These are phyloP conservation scores for Pangasius macronema DNA, from an alignment of 2,797 vertebrate genomes.

Conservation along the genomic window DNA sequence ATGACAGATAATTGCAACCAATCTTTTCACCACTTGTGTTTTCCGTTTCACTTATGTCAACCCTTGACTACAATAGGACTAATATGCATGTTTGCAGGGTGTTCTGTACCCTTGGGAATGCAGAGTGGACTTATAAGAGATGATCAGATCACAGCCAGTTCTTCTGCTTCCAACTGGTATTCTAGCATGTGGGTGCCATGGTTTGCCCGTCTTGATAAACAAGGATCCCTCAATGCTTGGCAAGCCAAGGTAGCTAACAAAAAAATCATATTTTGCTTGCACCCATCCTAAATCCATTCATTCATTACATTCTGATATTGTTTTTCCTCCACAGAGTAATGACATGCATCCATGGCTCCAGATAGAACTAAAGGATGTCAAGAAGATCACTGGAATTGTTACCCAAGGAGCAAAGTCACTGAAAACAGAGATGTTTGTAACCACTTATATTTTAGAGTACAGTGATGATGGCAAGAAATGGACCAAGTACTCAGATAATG, in stretches of 20 bases:
- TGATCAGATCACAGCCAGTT: slow-evolving; percentile 84
- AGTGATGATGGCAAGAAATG: slow-evolving; percentile 81
- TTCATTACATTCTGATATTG: not conserved
- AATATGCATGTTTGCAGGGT: slow-evolving; percentile 74
- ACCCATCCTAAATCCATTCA: not conserved
- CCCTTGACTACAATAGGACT: not conserved
- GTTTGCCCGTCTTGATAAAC: slow-evolving; percentile 84
- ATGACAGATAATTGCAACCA: not conserved
- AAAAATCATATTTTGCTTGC: not conserved
- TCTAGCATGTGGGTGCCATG: slow-evolving; percentile 78
- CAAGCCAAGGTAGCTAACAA: slow-evolving; percentile 81
- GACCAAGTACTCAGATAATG: slow-evolving; percentile 79
- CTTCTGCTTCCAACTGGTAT: slow-evolving; percentile 79
- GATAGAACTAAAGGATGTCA: slow-evolving; percentile 82
- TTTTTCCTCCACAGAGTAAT: slow-evolving; percentile 68
- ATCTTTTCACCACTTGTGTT: not conserved
- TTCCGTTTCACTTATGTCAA: not conserved
- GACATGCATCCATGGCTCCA: slow-evolving; percentile 90
- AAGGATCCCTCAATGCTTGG: slow-evolving; percentile 88
- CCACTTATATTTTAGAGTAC: slow-evolving; percentile 79
- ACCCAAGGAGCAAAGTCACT: slow-evolving; percentile 88
- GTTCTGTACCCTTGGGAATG: slow-evolving; percentile 91
- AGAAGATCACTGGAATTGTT: slow-evolving; percentile 90
- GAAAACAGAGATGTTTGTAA: slow-evolving; percentile 82
- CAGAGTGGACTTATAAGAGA: slow-evolving; percentile 79